Base-by-base conservation (phyloP, 2,797 vertebrate genomes). In the Ctenochaetus hawaiiensis region DNA sequence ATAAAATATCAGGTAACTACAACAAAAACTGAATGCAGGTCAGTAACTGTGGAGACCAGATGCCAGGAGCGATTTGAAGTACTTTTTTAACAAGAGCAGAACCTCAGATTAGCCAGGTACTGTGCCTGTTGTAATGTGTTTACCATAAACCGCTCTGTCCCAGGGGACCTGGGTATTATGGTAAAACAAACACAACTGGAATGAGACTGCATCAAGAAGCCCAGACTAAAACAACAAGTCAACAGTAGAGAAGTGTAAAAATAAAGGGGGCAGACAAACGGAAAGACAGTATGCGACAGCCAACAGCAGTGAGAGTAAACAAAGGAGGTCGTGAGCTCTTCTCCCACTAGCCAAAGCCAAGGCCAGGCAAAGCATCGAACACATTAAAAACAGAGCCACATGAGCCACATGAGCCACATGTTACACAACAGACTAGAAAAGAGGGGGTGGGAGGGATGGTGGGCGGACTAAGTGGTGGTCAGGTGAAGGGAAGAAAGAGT, bases 1-100 rank as follows among this genome's bases (percentile, higher is more conserved):
- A 68, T 94, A 93, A 95, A 95, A 92, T 86, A 87, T 90, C 92
- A 94, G 93, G 94, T 94, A 93, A 94, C 94, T 92, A 95, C 91
- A 95, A 94, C 94, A 34, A 95, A 80, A 93, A 86, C 90, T 59
- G 60, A 84, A 88, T 75, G 85, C 83, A 83, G 85, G 81, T 84
- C 39, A n/a, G 90, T 90, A 88, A 87, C 91, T 77, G 87, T 87
- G 90, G 90, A 90, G 87, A 92, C 85, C 87, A 84, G 83, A 91
- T 77, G 90, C 90, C 91, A 74, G 82, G 52, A 85, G 89, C 77
- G 56, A 91, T 90, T 68, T 72, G 17, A 71, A 70, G 63, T 77
- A 81, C 41, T 86, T 85, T 62, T 84, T 90, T 87, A 89, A 92
- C 56, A 23, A 88, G 83, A 89, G 75, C 58, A 87, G 82, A 92